Percentiles rank a stretch among this genome's conserved stretches.
Conservation (phyloP, 2,888 invertebrate species). For the Drosophila niveifrons region DNA sequence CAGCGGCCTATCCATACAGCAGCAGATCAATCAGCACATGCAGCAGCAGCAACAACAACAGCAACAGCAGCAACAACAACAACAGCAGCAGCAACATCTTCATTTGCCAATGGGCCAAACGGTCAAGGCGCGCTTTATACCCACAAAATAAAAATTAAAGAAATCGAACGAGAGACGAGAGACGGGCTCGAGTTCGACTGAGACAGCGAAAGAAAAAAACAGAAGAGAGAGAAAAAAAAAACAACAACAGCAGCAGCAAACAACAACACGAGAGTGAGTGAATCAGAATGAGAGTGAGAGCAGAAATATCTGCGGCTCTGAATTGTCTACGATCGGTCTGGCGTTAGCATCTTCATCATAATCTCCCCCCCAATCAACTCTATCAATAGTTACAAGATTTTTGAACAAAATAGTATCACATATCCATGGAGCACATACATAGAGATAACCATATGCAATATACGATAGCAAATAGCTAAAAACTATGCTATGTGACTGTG, state of each 20-base stretch:
- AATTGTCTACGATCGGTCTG: conserved; percentile 47
- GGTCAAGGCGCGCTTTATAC: conserved; percentile 84
- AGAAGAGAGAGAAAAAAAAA: neutral
- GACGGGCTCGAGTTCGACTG: conserved; percentile 1
- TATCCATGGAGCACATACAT: conserved; percentile 57
- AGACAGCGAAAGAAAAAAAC: conserved; percentile 4
- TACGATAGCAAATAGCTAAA: conserved; percentile 43
- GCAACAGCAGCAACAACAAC: conserved; percentile 73
- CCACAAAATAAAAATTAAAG: conserved; percentile 76
- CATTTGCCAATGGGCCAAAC: conserved; percentile 79
- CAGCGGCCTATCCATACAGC: conserved; percentile 83
- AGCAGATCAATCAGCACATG: conserved; percentile 83
- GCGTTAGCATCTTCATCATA: conserved; percentile 22
- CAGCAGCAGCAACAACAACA: conserved; percentile 73
- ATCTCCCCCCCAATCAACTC: conserved; percentile 15
- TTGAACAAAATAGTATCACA: conserved; percentile 53
- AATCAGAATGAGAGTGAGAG: conserved; percentile 18
- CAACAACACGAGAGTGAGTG: conserved; percentile 3
- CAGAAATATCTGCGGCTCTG: conserved; percentile 7
- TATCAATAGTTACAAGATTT: conserved; percentile 48
- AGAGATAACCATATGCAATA: conserved; percentile 43
- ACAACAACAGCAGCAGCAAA: neutral
- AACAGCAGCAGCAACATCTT: conserved; percentile 74
- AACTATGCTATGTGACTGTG: conserved; percentile 7
- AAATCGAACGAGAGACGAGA: neutral